phyloP scores from a whole-genome alignment of 2,113 vertebrate genomes.

The Capreolus pygargus region DNA sequence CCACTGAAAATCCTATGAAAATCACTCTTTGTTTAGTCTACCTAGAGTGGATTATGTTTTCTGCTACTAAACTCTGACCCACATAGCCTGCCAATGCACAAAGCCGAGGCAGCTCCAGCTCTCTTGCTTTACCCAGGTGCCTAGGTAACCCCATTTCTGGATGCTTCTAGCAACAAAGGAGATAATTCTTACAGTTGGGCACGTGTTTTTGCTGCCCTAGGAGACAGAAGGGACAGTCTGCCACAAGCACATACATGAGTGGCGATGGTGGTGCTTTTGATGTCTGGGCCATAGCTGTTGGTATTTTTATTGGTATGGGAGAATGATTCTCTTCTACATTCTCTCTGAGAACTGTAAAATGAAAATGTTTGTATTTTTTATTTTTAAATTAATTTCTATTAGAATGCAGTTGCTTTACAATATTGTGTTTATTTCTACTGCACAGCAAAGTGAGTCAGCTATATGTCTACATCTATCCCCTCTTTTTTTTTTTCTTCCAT shows the following conservation, averaged over 20 bases:
- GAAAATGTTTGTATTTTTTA: background rate
- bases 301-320: background rate
- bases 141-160: background rate
- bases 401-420: background rate
- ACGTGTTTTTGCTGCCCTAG: background rate
- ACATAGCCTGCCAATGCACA: background rate
- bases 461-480: background rate
- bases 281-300: background rate
- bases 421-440: fast-evolving
- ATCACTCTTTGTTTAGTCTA: background rate
- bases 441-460: background rate
- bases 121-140: background rate
- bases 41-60: background rate
- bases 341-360: background rate
- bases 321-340: background rate
- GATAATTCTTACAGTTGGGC: background rate
- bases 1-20: background rate
- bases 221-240: background rate
- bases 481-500: background rate
- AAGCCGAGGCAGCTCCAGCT: background rate
- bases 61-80: background rate
- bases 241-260: background rate
- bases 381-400: background rate
- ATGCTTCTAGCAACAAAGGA: background rate
- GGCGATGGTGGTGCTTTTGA: background rate